Conservation (phyloP, 2,113 vertebrate species). For the Petroica traversi region DNA sequence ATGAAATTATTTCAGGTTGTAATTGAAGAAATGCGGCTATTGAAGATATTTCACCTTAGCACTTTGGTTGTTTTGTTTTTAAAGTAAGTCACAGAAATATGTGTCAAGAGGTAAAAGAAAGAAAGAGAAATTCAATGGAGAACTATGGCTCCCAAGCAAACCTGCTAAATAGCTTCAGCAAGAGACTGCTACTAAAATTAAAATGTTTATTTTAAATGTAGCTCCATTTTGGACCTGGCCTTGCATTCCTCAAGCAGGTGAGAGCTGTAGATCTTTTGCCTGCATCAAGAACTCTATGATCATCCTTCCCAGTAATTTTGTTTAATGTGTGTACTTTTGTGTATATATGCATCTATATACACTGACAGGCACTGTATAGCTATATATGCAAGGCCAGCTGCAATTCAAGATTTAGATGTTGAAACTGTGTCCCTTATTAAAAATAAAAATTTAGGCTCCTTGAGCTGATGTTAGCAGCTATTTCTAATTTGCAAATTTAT, state of each 20-base stretch:
- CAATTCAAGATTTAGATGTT: not conserved
- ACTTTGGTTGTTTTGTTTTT: not conserved
- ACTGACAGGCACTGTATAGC: conserved; percentile 2
- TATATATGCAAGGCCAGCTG: conserved; percentile 18
- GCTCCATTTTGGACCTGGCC: not conserved
- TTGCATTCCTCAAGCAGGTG: not conserved
- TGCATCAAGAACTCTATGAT: not conserved
- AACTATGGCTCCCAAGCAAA: not conserved
- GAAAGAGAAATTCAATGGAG: not conserved
- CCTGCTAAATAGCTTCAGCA: not conserved
- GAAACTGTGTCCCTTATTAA: conserved; percentile 3
- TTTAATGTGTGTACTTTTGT: conserved; percentile 12
- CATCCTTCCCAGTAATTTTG: not conserved
- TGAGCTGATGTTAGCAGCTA: conserved; percentile 49
- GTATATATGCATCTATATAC: not conserved
- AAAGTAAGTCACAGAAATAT: not conserved
- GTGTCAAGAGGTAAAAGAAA: not conserved
- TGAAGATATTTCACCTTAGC: not conserved
- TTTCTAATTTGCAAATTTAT: conserved; percentile 28
- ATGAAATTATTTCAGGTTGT: not conserved
- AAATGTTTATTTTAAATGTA: not conserved
- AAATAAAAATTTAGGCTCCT: conserved; percentile 19
- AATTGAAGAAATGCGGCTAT: conserved; percentile 6
- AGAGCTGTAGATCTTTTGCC: not conserved
- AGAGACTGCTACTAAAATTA: not conserved